Percentiles rank a stretch among this genome's conserved stretches.
Conservation (phyloP, 2,888 invertebrate genomes). For the Uropetala carovei region DNA sequence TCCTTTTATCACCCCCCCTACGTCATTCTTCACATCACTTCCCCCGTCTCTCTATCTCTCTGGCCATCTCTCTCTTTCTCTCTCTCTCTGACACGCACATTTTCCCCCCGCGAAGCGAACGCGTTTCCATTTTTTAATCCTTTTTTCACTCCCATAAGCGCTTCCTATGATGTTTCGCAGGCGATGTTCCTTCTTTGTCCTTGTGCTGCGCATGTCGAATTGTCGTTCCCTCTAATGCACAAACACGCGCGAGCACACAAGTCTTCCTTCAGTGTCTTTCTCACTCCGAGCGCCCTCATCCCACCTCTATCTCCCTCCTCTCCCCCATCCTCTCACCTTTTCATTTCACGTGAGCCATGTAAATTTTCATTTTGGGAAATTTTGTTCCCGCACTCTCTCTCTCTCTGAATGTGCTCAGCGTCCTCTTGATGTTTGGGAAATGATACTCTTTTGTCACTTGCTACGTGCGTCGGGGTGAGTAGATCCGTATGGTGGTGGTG, state of each 20-base stretch:
- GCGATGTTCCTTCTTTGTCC: not conserved
- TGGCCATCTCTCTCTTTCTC: not conserved
- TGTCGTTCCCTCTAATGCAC: not conserved
- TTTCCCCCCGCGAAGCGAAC: not conserved
- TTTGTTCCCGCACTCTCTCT: not conserved
- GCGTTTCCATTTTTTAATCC: not conserved
- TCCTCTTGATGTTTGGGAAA: not conserved
- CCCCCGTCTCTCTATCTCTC: not conserved
- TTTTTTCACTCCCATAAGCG: not conserved
- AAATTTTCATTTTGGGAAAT: conserved; percentile 2
- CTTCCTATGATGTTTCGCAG: not conserved
- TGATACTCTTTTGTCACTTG: conserved; percentile 21
- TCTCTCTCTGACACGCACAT: not conserved
- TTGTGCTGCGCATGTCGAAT: not conserved
- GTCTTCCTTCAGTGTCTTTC: not conserved
- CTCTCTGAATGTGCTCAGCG: not conserved
- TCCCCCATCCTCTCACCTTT: not conserved
- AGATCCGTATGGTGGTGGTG: too few relatives aligned
- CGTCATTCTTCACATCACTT: too few relatives aligned
- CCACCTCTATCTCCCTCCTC: not conserved
- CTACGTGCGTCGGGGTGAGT: not conserved
- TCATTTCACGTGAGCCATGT: not conserved
- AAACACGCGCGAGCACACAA: not conserved
- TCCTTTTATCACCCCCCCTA: too few relatives aligned
- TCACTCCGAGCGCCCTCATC: not conserved